Evolutionary conservation across 2,113 vertebrate species (phyloP), one percentile per base, ranked within the genome.

Genomic region (Lagopus muta): DNA sequence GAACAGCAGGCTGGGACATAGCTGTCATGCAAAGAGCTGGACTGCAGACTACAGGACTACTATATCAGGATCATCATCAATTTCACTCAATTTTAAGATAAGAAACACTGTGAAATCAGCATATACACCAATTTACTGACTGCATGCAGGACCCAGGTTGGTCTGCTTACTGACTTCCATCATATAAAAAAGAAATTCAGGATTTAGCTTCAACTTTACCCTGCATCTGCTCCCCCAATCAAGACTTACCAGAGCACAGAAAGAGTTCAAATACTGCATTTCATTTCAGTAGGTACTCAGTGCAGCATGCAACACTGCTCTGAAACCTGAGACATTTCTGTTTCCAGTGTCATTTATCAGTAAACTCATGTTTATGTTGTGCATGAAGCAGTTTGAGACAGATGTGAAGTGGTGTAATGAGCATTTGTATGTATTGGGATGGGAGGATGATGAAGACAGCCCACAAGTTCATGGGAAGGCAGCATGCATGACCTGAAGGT

Each of bases 381-480:
- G 15, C 27, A 7, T 25, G 36, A 71, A 55, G 22, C 47, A 60
- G 34, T 47, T 43, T 11, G 8, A 28, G 42, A 45, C 30, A 62
- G 17, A 30, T 36, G 27, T 3, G 12, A 12, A 58, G 52, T 1
- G 28, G 34, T 24, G 47, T 72, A 77, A n/a, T 8, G 4, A 65
- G 58, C 38, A 50, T 14, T 18, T 3, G 10, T 14, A 36, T 7
- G 6, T 28, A 17, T 5, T 54, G 48, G 48, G 25, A 2, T 7
- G 4, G 15, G 8, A 28, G 42, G 27, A 34, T 5, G 43, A 64
- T 0, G 17, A 0, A 36, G 2, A 22, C 6, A 27, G 8, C 32
- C 30, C 43, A 45, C 3, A 8, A 8, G n/a, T 14, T 36, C 66
- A 27, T 4, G 3, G 5, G 12, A 42, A 24, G 18, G 77, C 32